Evolutionary conservation across 1,140 invertebrate species (phyloP), one percentile per base, ranked within the genome.

Genomic region (Trichonephila inaurata): DNA sequence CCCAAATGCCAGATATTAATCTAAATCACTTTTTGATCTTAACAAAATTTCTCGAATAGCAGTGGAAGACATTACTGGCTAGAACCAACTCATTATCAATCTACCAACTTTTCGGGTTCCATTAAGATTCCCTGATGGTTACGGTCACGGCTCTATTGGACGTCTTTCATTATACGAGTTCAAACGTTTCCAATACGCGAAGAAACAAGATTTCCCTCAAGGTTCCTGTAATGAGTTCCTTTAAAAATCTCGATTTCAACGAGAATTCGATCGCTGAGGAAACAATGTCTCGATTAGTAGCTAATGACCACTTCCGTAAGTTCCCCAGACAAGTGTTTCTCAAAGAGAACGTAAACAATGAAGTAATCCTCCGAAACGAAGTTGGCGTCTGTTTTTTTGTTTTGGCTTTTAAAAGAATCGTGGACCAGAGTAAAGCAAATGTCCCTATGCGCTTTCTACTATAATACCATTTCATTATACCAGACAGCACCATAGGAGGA

Each of bases 271-370:
- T 77, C 72, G 72, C 24, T 1, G 16, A 77, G 72, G 72, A 77
- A 77, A 77, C 72, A 77, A 77, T 77, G 72, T 19, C 72, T 33
- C 72, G 72, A 77, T 77, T 77, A 77, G 28, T 33, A 77, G 72
- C 72, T 77, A 77, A 77, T 77, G 72, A 77, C 72, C 72, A 77
- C 33, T 77, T 77, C 72, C 72, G 72, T 77, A 77, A 77, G 72
- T 28, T 33, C 72, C 72, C 16, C 33, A 77, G 72, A 77, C 72
- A 77, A 77, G 72, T 40, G 72, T 77, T 77, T 77, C 72, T 77
- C 72, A 77, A 77, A 77, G 72, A 77, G 72, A 77, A 77, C 72
- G 72, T 77, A 77, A 77, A 77, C 72, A 77, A 33, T 77, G 72
- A 18, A 77, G 33, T 77, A 77, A 77, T 77, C 72, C 69, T 77